Conservation (phyloP, 2,888 invertebrate species). For the Tetragonula carbonaria region DNA sequence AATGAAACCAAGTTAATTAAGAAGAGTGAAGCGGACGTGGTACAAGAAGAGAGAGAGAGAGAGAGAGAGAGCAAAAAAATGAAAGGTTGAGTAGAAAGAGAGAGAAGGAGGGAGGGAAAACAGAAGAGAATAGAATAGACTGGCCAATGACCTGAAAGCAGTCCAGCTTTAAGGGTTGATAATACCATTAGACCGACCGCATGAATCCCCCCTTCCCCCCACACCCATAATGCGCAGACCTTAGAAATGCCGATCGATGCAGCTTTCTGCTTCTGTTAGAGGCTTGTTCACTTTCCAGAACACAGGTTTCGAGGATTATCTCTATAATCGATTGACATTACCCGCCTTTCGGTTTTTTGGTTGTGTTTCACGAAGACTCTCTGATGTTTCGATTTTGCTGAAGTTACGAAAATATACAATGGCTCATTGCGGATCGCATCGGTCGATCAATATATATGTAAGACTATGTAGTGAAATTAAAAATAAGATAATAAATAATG, state of each 20-base stretch:
- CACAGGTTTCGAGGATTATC: slow-evolving; percentile 42
- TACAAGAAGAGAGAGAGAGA: not conserved
- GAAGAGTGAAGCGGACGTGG: slow-evolving; percentile 8
- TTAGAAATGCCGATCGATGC: slow-evolving; percentile 71
- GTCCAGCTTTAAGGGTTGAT: slow-evolving; percentile 67
- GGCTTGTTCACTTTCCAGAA: slow-evolving; percentile 49
- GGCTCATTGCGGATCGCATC: no score
- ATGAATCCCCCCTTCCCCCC: slow-evolving; percentile 29
- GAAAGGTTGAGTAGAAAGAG: not conserved
- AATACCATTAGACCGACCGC: slow-evolving; percentile 69
- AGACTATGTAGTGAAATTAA: no score
- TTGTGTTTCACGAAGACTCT: not conserved
- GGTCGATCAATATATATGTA: no score
- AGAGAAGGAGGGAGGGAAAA: not conserved
- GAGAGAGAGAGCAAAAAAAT: no score
- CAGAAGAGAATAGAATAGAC: slow-evolving; percentile 13
- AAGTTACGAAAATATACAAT: no score
- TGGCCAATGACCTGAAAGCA: slow-evolving; percentile 70
- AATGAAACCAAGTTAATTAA: slow-evolving; percentile 47
- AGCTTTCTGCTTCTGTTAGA: slow-evolving; percentile 53
- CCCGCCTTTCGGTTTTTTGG: not conserved
- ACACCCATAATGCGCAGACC: slow-evolving; percentile 62
- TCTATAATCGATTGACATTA: not conserved
- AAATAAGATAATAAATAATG: no score
- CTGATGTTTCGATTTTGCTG: no score